Percentiles rank a stretch among this genome's conserved stretches.
These are phyloP conservation scores for Atethmia centrago DNA, from an alignment of 2,888 invertebrate species.

Conservation along the genomic window DNA sequence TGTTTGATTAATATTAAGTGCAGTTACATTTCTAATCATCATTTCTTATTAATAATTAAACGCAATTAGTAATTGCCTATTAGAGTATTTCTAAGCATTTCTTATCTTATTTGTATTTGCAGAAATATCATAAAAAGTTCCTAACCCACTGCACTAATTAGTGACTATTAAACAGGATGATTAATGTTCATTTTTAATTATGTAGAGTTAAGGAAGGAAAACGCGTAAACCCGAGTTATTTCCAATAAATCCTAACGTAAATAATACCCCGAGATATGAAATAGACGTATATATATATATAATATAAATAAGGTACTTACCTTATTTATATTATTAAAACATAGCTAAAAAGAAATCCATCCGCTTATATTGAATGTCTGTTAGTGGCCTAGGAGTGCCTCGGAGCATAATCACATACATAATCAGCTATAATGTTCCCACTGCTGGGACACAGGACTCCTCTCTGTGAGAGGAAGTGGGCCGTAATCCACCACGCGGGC, in stretches of 20 bases:
- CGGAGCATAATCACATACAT: neutral
- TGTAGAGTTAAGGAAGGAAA: constrained; percentile 47
- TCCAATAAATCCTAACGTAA: constrained; percentile 28
- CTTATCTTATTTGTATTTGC: neutral
- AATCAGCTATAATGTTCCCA: too few relatives aligned
- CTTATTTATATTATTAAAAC: neutral
- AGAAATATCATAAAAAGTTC: neutral
- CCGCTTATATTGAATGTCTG: neutral
- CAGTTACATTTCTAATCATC: neutral
- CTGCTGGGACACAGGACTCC: too few relatives aligned
- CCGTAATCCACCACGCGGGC: too few relatives aligned
- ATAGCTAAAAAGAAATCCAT: neutral
- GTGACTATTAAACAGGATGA: neutral
- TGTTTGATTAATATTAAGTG: neutral
- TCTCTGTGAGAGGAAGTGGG: too few relatives aligned
- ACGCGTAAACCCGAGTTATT: constrained; percentile 41
- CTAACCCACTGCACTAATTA: constrained; percentile 14
- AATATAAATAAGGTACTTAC: too few relatives aligned
- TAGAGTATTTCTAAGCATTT: neutral
- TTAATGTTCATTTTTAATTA: constrained; percentile 27
- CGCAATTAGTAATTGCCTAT: neutral
- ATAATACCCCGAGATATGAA: constrained; percentile 14
- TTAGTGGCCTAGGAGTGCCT: neutral
- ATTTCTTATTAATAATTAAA: neutral
- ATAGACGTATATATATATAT: too few relatives aligned